A percentile compares a stretch with the other conserved stretches of the same genome.
phyloP scores from a whole-genome alignment of 2,888 invertebrate species.

The Melangyna quadrimaculata region DNA sequence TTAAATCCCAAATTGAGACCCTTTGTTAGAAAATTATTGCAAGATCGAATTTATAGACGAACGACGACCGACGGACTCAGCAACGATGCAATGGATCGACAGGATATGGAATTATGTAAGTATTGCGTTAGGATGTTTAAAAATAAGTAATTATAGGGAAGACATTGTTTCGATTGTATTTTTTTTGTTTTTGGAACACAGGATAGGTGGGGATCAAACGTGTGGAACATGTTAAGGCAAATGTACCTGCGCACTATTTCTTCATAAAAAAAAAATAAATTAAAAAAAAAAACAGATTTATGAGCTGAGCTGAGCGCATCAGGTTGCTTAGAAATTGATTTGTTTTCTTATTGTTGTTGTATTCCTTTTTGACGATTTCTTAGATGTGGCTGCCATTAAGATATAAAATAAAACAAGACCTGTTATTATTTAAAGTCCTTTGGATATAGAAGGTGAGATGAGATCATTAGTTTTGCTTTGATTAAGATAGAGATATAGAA shows the following conservation, averaged over 20 bases:
- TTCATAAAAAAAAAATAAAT: background rate
- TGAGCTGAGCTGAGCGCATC: constrained; percentile 38
- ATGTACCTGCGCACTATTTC: constrained; percentile 29
- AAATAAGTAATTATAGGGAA: constrained; percentile 65
- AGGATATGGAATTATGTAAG: constrained; percentile 63
- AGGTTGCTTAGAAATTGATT: constrained; percentile 35
- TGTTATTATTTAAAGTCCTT: constrained; percentile 21
- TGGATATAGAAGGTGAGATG: constrained; percentile 45
- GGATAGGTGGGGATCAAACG: constrained; percentile 57
- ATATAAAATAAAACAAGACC: constrained; percentile 34
- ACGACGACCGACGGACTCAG: no score
- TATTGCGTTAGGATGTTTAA: constrained; percentile 60
- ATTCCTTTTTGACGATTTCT: background rate
- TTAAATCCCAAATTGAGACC: background rate
- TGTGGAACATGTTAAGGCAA: constrained; percentile 42
- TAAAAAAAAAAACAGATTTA: constrained; percentile 54
- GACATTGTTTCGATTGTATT: constrained; percentile 50
- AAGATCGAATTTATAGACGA: constrained; percentile 58
- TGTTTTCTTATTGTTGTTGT: background rate
- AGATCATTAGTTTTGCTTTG: constrained; percentile 53
- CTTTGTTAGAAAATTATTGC: constrained; percentile 46
- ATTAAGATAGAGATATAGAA: constrained; percentile 32
- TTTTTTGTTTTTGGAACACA: constrained; percentile 4
- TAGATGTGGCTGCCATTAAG: background rate
- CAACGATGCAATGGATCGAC: background rate